Base-by-base conservation (phyloP, 2,797 vertebrate genomes). In the Chelon auratus region DNA sequence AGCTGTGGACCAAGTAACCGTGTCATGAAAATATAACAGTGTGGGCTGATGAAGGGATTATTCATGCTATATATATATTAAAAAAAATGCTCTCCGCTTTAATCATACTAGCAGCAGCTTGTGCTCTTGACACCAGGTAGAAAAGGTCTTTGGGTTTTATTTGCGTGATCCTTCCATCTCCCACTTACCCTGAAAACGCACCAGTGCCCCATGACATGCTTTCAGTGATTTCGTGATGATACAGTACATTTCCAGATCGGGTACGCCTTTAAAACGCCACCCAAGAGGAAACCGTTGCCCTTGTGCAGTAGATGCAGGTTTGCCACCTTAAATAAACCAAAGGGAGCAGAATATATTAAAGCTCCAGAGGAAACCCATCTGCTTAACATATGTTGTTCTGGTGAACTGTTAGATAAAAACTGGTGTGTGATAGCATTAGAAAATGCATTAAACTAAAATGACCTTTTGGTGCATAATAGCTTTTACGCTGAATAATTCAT, bases 331-430 rank as follows among this genome's bases (percentile, higher is more conserved):
- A 72, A 70, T 81, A 68, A 70, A 54, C 51, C 67, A 13, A 67
- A 43, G 18, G 57, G 20, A 68, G 63, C 37, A 74, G 64, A 79
- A 63, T 45, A 72, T 70, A 18, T 70, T 53, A 60, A 79, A 59
- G 47, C 64, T 77, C 26, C 1, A 48, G 66, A 72, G 72, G 68
- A 72, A 82, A 65, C 61, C 74, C 74, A 82, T 77, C 75, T 82
- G 45, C 8, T 43, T 30, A 68, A 66, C 74, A 68, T 54, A 63
- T 71, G 80, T 52, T 53, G 39, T 24, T 58, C 13, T 20, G 50
- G 62, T 75, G 17, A 63, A 48, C 45, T 57, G 63, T 5, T 14
- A 7, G 39, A 22, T 9, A 6, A 13, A 33, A 57, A 63, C 43
- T 11, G 18, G 12, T 48, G 40, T 1, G 12, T 48, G 9, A 50